These are phyloP conservation scores for Astatotilapia flaviijosephi DNA, from an alignment of 2,113 vertebrate species.

Conservation along the genomic window DNA sequence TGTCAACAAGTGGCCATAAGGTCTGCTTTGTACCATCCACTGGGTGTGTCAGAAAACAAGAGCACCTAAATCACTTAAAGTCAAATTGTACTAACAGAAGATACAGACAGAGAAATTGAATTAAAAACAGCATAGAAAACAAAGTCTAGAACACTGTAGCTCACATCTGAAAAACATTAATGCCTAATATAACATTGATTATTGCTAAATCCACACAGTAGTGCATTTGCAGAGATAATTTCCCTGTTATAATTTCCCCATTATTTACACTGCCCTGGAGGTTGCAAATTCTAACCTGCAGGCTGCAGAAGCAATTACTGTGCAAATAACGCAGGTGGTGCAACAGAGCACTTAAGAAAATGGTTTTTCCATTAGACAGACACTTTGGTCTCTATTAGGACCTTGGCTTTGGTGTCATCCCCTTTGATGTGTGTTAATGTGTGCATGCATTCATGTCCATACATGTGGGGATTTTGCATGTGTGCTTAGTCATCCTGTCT, in stretches of 20 bases:
- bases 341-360: constrained; percentile 69
- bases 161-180: background rate
- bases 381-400: constrained; percentile 59
- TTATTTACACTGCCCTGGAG: constrained; percentile 44
- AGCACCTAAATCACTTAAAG: background rate
- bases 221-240: constrained; percentile 5
- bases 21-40: background rate
- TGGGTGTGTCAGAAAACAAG: background rate
- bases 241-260: constrained; percentile 28
- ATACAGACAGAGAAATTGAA: background rate
- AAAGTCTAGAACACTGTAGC: background rate
- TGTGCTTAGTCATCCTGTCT: background rate
- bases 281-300: constrained; percentile 48
- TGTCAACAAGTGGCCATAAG: background rate
- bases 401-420: constrained; percentile 24
- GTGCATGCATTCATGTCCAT: background rate
- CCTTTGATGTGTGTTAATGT: background rate
- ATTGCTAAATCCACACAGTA: constrained; percentile 10
- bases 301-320: constrained; percentile 59
- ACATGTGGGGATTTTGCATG: background rate
- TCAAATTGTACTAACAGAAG: background rate
- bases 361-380: constrained; percentile 65
- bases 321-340: constrained; percentile 59
- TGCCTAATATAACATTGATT: constrained; percentile 1
- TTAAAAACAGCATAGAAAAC: background rate